Evolutionary conservation across 1,140 invertebrate species (phyloP), one percentile per base, ranked within the genome.

Genomic region (Neodiprion lecontei): DNA sequence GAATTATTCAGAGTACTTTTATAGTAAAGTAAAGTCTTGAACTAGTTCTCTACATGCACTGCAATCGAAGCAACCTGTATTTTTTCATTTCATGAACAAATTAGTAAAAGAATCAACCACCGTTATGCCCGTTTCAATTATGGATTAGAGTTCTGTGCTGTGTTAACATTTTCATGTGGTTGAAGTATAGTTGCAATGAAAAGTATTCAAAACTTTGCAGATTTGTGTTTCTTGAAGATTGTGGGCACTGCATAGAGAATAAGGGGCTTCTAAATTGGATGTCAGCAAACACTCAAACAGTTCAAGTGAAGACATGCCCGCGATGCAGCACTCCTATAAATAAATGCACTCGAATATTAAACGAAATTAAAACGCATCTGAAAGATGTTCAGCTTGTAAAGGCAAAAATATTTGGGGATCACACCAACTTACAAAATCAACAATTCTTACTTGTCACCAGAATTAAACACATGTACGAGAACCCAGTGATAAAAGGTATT

Each of bases 211-310:
- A 53, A 53, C 14, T 14, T 53, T 80, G 68, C 75, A 91, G 90
- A 72, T 92, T 93, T 82, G 86, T 94, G 67, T 79, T 88, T 49
- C 81, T 94, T 21, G 84, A 91, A 78, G 92, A 94, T 80, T 94
- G 93, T 81, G 80, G 84, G 8, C 93, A 94, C 80, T 77, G 89
- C 7, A 82, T 94, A 77, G 92, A 93, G 80, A 81, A 87, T 10
- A 80, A 87, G 9, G 89, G 88, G 61, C 79, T 94, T 81, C 89
- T 93, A 79, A 81, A 80, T 50, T 89, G 91, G 86, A 86, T 92
- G 78, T 79, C 85, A 23, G 79, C 87, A 1, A 80, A 86, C 53
- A 80, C 78, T 47, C 81, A 87, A 5, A 80, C 86, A 72, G 89
- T 93, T 70, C 76, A 87, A 14, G 84, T 92, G 73, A 91, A 91